A percentile compares a stretch with the other conserved stretches of the same genome.
phyloP scores from a whole-genome alignment of 2,888 invertebrate species.

The Matsumyia berberina region DNA sequence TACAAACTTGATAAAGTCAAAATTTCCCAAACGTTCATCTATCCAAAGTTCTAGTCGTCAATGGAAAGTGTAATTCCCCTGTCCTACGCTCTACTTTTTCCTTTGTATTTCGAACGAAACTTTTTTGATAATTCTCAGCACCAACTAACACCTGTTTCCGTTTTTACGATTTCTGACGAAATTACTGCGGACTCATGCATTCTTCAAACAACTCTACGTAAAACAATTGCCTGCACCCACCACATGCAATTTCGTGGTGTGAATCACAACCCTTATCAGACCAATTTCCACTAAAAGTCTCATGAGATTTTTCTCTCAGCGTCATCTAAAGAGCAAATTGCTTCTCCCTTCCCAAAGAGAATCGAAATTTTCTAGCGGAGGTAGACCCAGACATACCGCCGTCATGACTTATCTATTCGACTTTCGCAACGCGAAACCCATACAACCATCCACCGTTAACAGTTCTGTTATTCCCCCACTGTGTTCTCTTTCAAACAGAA shows the following conservation, averaged over 20 bases:
- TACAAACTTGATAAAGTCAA: too few relatives aligned
- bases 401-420: constrained; percentile 43
- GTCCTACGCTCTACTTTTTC: too few relatives aligned
- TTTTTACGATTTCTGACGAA: too few relatives aligned
- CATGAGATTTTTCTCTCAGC: constrained; percentile 41
- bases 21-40: too few relatives aligned
- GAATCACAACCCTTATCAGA: constrained; percentile 17
- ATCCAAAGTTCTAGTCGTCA: too few relatives aligned
- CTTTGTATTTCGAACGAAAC: too few relatives aligned
- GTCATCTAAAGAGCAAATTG: neutral
- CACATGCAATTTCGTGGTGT: neutral
- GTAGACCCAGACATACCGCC: constrained; percentile 66
- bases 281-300: neutral
- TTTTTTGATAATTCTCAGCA: too few relatives aligned
- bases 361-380: constrained; percentile 19
- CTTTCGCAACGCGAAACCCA: neutral
- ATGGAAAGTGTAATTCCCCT: too few relatives aligned
- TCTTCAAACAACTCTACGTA: too few relatives aligned
- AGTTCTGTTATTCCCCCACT: constrained; percentile 35
- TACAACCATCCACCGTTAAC: neutral
- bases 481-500: neutral
- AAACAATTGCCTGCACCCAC: neutral
- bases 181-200: too few relatives aligned
- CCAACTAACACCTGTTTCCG: too few relatives aligned
- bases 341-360: neutral